These are phyloP conservation scores for Lontra canadensis DNA, from an alignment of 2,113 vertebrate genomes.

Conservation along the genomic window DNA sequence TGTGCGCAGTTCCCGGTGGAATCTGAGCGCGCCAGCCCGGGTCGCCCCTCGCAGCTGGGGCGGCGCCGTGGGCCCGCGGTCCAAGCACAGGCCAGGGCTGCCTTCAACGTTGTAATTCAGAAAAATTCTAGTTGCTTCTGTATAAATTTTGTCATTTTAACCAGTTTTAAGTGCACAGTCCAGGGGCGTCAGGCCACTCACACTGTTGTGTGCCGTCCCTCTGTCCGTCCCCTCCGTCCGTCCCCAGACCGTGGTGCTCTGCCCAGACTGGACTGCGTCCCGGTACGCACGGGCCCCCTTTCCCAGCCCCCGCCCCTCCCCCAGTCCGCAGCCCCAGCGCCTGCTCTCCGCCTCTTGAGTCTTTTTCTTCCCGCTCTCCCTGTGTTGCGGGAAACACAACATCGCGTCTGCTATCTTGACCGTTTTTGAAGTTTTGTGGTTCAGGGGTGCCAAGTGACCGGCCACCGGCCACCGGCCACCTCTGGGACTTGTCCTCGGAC, in stretches of 20 bases:
- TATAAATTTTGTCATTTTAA: background rate
- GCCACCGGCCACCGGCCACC: background rate
- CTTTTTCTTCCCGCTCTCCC: background rate
- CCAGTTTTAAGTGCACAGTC: background rate
- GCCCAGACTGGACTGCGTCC: background rate
- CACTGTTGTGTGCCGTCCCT: background rate
- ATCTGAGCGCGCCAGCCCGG: too few relatives aligned
- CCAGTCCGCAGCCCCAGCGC: fast-evolving
- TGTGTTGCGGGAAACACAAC: background rate
- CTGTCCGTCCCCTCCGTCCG: fast-evolving
- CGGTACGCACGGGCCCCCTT: fast-evolving
- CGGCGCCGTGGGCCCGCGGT: fast-evolving
- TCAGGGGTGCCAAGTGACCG: background rate
- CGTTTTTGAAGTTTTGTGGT: background rate
- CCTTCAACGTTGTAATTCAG: background rate
- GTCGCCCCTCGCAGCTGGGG: background rate
- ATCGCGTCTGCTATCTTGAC: background rate
- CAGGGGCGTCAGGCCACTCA: fast-evolving
- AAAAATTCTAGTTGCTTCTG: background rate
- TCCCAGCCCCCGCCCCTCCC: background rate
- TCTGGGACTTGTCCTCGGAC: background rate
- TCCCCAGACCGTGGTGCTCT: background rate
- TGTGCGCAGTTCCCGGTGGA: background rate
- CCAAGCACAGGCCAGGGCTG: background rate
- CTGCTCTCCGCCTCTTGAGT: background rate